Conservation (phyloP, 2,797 vertebrate genomes). For the Thunnus albacares region DNA sequence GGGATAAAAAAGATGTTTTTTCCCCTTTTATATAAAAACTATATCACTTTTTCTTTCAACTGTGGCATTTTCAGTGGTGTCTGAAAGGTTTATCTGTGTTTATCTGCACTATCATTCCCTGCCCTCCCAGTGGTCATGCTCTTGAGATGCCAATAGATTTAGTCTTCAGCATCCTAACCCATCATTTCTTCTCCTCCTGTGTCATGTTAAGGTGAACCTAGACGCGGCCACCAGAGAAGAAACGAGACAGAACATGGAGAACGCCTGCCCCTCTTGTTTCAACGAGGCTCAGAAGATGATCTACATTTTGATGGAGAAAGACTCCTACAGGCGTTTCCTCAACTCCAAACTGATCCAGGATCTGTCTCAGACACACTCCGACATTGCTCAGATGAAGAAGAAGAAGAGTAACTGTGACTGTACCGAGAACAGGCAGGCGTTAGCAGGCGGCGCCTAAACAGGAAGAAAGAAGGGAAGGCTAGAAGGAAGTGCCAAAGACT, state of each 20-base stretch:
- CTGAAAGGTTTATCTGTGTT: no score
- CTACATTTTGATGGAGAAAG: conserved; percentile 94
- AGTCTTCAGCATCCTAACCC: not conserved
- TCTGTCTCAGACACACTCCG: conserved; percentile 61
- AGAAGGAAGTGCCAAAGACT: conserved; percentile 37
- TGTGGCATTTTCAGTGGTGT: no score
- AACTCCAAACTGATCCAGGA: conserved; percentile 89
- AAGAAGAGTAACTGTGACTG: conserved; percentile 54
- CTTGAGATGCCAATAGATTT: not conserved
- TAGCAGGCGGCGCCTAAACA: conserved; percentile 75
- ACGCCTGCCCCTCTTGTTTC: conserved; percentile 86
- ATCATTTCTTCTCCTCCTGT: not conserved
- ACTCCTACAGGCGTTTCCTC: conserved; percentile 95
- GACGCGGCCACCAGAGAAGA: conserved; percentile 91
- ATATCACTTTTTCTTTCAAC: not conserved
- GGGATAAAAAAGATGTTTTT: not conserved
- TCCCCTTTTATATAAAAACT: not conserved
- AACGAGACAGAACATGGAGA: conserved; percentile 86
- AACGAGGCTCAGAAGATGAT: conserved; percentile 93
- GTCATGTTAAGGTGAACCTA: conserved; percentile 91
- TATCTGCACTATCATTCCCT: no score
- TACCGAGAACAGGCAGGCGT: conserved; percentile 40
- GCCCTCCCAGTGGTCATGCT: not conserved
- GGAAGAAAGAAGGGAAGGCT: not conserved
- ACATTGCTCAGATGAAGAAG: conserved; percentile 76